phyloP scores from a whole-genome alignment of 2,113 vertebrate genomes.

The Nicator chloris region DNA sequence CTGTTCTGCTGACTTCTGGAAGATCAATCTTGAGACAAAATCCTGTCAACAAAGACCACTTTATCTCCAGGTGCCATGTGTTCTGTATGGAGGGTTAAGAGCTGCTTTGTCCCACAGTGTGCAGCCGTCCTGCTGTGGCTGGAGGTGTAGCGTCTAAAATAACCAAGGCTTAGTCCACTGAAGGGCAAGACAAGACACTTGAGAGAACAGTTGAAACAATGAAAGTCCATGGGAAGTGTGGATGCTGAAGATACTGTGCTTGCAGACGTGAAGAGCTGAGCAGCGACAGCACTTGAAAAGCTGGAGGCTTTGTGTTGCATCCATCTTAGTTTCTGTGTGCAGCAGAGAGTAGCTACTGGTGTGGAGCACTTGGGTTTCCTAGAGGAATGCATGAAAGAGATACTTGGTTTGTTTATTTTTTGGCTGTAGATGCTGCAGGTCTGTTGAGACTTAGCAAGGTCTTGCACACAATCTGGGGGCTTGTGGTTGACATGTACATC shows the following conservation, averaged over 20 bases:
- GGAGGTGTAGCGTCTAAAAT: neutral
- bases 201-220: neutral
- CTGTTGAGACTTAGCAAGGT: neutral
- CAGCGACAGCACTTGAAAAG: neutral
- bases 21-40: neutral
- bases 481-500: neutral
- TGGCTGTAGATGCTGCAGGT: neutral
- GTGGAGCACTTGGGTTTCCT: neutral
- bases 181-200: neutral
- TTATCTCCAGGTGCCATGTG: neutral
- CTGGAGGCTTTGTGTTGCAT: neutral
- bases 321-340: neutral
- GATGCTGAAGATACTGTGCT: neutral
- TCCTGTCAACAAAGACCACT: neutral
- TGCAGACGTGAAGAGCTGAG: neutral
- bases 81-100: neutral
- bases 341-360: neutral
- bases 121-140: fast-evolving
- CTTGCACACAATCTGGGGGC: neutral
- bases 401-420: neutral
- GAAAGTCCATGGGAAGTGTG: neutral
- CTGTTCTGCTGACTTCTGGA: neutral
- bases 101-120: neutral
- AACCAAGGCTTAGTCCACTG: neutral
- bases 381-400: neutral